Percentiles rank a stretch among this genome's conserved stretches.
These are phyloP conservation scores for Diorhabda sublineata DNA, from an alignment of 1,140 invertebrate species.

Conservation along the genomic window DNA sequence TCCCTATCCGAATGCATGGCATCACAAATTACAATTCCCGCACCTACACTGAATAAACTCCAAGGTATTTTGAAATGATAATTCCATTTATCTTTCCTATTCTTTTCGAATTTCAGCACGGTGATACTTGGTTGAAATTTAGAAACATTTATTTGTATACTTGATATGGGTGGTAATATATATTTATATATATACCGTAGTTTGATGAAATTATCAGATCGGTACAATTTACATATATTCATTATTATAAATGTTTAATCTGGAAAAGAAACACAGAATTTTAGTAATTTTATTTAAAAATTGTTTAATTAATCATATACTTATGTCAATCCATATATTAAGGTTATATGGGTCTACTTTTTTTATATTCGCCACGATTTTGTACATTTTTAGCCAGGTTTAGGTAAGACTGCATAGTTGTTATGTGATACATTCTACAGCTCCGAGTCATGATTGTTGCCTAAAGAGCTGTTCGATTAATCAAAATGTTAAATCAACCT, in stretches of 20 bases:
- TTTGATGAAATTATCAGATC: not conserved
- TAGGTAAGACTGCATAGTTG: too few species aligned
- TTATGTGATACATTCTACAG: too few species aligned
- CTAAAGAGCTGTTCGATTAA: too few species aligned
- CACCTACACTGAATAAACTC: conserved; percentile 5
- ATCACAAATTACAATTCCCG: conserved; percentile 12
- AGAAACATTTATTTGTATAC: not conserved
- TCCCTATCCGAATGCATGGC: not conserved
- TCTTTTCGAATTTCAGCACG: not conserved
- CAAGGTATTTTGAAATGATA: not conserved
- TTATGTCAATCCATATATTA: too few species aligned
- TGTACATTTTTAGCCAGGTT: too few species aligned
- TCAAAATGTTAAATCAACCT: too few species aligned
- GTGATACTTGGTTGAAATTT: conserved; percentile 1
- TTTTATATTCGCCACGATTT: too few species aligned
- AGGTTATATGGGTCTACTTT: too few species aligned
- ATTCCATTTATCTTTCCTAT: conserved; percentile 7
- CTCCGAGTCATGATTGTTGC: too few species aligned
- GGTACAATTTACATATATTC: conserved; percentile 1
- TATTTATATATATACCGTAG: not conserved
- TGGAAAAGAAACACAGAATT: not conserved
- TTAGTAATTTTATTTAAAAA: not conserved
- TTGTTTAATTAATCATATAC: too few species aligned
- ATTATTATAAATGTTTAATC: not conserved
- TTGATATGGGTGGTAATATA: not conserved